Base-by-base conservation (phyloP, 2,113 vertebrate genomes). In the Brienomyrus brachyistius region DNA sequence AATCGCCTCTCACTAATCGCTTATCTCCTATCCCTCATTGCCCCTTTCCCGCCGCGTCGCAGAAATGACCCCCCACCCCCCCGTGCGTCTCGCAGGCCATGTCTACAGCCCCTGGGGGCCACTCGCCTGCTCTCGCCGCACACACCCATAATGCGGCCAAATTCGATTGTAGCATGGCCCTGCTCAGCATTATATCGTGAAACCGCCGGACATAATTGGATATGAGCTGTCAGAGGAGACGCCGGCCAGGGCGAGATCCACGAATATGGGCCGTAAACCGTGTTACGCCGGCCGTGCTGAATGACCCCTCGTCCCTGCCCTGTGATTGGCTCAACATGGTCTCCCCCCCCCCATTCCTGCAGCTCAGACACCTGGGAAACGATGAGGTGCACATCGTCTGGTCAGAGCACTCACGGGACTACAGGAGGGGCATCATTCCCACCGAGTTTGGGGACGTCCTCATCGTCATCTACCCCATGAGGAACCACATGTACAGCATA, bases 331-430 rank as follows among this genome's bases (percentile, higher is more conserved):
- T 62, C 9, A 21, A 40, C 3, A 1, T 43, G 80, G 13, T 45
- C 74, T 43, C 6, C 40, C 2, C 17, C 40, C 15, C 19, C 27
- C 51, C 13, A 2, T 11, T 40, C 19, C 80, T 8, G 35, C 93
- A 99, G 98, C 96, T 99, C 74, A 96, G 98, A 93, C 98, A 99
- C 94, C 96, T 99, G 94, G 98, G 98, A 93, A 99, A 99, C 89
- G 98, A 99, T 86, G 98, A 99, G 95, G 98, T 99, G 66, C 98
- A 99, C 94, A 99, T 99, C 88, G 96, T 99, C 92, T 99, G 98
- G 98, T 99, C 98, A 66, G 98, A 99, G 92, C 98, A 99, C 94
- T 98, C 97, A 91, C 96, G 98, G 93, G 98, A 99, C 94, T 99
- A 99, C 92, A 96, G 98, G 21, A 96, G 98, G 93, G 98, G 98